These are phyloP conservation scores for Hanleya hanleyi DNA, from an alignment of 2,888 invertebrate genomes.

Conservation along the genomic window DNA sequence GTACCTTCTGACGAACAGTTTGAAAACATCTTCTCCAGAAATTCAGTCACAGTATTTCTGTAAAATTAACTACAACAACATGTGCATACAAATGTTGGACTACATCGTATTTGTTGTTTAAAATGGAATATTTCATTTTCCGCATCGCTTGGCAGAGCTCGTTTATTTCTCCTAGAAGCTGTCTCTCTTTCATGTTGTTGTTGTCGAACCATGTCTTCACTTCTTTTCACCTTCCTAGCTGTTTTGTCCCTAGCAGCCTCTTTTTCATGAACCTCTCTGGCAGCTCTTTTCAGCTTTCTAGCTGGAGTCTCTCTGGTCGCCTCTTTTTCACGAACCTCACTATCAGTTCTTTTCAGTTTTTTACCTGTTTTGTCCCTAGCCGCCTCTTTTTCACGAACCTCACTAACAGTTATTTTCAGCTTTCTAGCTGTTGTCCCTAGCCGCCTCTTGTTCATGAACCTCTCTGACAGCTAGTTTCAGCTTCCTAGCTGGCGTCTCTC, in stretches of 20 bases:
- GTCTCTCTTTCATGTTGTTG: conserved; percentile 4
- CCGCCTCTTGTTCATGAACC: neutral
- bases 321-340: neutral
- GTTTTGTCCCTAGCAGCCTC: neutral
- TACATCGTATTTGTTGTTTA: neutral
- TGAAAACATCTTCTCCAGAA: neutral
- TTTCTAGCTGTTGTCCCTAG: neutral
- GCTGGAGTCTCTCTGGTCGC: neutral
- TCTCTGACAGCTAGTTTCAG: neutral
- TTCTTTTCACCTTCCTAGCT: neutral
- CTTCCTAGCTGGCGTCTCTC: neutral
- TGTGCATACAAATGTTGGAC: neutral
- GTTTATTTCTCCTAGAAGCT: neutral
- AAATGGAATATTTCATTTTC: neutral
- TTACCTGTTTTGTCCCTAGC: neutral
- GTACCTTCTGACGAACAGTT: neutral
- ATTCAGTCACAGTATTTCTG: neutral
- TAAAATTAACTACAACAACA: neutral
- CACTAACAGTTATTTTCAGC: neutral
- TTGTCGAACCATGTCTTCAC: neutral
- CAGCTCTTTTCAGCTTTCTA: neutral
- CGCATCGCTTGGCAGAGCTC: neutral
- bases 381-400: neutral
- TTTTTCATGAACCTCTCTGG: neutral
- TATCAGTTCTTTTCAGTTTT: neutral